Evolutionary conservation across 2,888 invertebrate genomes (phyloP).

Genomic region (Subacronicta megacephala): DNA sequence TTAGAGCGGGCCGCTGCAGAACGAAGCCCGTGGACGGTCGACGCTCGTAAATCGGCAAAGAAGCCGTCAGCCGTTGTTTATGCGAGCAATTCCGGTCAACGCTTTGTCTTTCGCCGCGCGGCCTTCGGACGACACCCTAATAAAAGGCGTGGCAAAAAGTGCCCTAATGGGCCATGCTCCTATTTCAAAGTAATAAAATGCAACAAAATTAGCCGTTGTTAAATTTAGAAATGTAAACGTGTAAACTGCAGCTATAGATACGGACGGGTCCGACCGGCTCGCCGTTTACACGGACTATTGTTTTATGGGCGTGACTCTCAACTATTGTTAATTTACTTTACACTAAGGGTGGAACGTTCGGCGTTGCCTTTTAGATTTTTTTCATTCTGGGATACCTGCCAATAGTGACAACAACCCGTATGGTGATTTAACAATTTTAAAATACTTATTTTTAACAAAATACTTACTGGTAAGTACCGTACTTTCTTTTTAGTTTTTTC

Average conservation of each 20-base stretch:
- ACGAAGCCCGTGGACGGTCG: slow-evolving; percentile 58
- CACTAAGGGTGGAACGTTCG: slow-evolving; percentile 43
- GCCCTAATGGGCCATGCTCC: slow-evolving; percentile 86
- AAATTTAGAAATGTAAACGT: slow-evolving; percentile 80
- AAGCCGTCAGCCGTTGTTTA: slow-evolving; percentile 87
- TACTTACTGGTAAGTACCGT: too few relatives aligned
- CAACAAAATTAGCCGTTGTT: slow-evolving; percentile 89
- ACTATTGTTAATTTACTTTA: slow-evolving; percentile 57
- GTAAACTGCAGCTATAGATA: slow-evolving; percentile 70
- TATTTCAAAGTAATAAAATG: slow-evolving; percentile 88
- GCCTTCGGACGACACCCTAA: slow-evolving; percentile 88
- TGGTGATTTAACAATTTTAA: slow-evolving; percentile 14
- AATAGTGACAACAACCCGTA: slow-evolving; percentile 15
- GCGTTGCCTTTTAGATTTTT: slow-evolving; percentile 35
- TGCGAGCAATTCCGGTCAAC: slow-evolving; percentile 82
- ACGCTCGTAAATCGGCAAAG: slow-evolving; percentile 80
- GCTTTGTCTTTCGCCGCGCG: slow-evolving; percentile 86
- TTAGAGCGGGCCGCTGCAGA: slow-evolving; percentile 47
- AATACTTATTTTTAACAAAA: slow-evolving; percentile 15
- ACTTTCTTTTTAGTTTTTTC: slow-evolving; percentile 31
- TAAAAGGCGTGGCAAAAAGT: slow-evolving; percentile 88
- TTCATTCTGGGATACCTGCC: slow-evolving; percentile 37
- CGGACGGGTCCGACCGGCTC: slow-evolving; percentile 66
- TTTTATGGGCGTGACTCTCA: slow-evolving; percentile 76
- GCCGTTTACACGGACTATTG: slow-evolving; percentile 68